Evolutionary conservation across 1,140 invertebrate genomes (phyloP), one percentile per base, ranked within the genome.

Genomic region (Drosophila parabipectinata): DNA sequence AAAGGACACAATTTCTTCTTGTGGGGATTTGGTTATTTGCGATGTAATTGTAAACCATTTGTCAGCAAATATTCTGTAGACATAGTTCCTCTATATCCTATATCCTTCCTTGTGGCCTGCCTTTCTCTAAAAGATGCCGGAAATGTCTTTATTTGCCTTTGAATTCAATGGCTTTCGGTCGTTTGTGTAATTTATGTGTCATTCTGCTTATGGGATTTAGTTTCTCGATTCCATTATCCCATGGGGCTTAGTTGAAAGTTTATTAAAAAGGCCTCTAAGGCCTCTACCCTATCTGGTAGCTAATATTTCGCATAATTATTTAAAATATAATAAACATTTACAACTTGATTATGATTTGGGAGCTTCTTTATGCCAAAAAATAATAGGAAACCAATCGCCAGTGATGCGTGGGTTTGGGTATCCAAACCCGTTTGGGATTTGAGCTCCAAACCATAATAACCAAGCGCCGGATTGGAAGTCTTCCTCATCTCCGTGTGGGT

Each of bases 11-110:
- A 50, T 69, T 58, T 56, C 18, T 14, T 56, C 45, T 44, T 28
- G 44, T 28, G n/a, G 52, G 60, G 57, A 75, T 77, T 77, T 63
- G 53, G 59, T 67, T 82, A 61, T 83, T 83, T 79, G 83, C 72
- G 30, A 72, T 88, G 79, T 77, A 87, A 87, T 88, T 79, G 79
- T 88, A 79, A 88, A 77, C 82, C 83, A 79, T 87, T 87, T 87
- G 83, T 87, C 82, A 87, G 82, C 82, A 82, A 87, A 57, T 62
- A 73, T 75, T 74, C 41, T 64, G 54, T 77, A 51, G 21, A 21
- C 21, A 21, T 21, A 21, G 2, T 21, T 21, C 21, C 21, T 21
- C 21, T 18, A 18, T 81, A 63, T 82, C 72, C 78, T 78, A 85
- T 81, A 81, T 75, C 52, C 59, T 47, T 37, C n/a, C 32, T 24